A percentile compares a stretch with the other conserved stretches of the same genome.
Evolutionary conservation across 2,888 invertebrate species (phyloP).

Genomic region (Unio delphinus): DNA sequence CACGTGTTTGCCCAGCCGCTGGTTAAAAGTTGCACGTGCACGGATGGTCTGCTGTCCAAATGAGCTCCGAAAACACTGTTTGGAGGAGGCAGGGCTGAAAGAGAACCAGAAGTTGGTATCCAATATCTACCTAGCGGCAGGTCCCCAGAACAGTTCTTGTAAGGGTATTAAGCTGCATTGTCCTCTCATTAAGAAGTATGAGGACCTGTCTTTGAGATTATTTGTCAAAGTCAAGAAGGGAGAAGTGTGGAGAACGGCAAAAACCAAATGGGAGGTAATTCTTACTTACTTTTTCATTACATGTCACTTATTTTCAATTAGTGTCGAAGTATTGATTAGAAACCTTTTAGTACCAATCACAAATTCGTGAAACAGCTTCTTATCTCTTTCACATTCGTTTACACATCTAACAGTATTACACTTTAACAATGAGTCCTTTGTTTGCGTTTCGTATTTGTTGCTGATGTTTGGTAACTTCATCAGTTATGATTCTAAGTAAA

Average conservation of each 20-base stretch:
- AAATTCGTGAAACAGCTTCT: too few relatives aligned
- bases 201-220: slow-evolving; percentile 24
- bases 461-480: too few relatives aligned
- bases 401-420: too few relatives aligned
- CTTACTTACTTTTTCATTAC: too few relatives aligned
- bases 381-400: too few relatives aligned
- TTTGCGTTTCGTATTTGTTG: too few relatives aligned
- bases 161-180: slow-evolving; percentile 26
- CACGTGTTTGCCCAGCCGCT: slow-evolving; percentile 32
- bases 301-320: too few relatives aligned
- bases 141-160: slow-evolving; percentile 18
- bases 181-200: slow-evolving; percentile 32
- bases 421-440: too few relatives aligned
- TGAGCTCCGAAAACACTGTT: slow-evolving; percentile 18
- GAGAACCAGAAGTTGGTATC: slow-evolving; percentile 36
- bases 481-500: too few relatives aligned
- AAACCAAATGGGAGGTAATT: slow-evolving; percentile 29
- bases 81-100: slow-evolving; percentile 27
- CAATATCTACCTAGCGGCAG: slow-evolving; percentile 29
- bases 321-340: too few relatives aligned
- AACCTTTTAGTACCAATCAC: too few relatives aligned
- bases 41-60: slow-evolving; percentile 28
- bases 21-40: slow-evolving; percentile 29
- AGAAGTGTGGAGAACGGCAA: slow-evolving; percentile 20
- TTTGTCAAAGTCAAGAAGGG: slow-evolving; percentile 33